A percentile compares a stretch with the other conserved stretches of the same genome.
Evolutionary conservation across 2,888 invertebrate species (phyloP).

Genomic region (Orthosia incerta): DNA sequence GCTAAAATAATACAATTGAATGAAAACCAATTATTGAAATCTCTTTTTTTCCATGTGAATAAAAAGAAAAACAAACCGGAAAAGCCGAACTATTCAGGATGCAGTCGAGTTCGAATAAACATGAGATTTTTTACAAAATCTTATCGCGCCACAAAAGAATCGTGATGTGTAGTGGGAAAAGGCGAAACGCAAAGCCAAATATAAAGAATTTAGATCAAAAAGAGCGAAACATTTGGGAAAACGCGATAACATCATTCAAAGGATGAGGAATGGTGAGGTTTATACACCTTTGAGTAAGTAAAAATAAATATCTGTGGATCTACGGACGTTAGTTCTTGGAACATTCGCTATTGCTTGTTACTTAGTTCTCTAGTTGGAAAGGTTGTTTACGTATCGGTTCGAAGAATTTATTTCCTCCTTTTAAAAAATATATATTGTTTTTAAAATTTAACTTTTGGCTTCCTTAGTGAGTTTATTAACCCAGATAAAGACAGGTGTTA

Average conservation of each 20-base stretch:
- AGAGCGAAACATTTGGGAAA: constrained; percentile 88
- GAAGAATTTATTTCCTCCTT: no score
- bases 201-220: constrained; percentile 88
- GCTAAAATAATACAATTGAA: no score
- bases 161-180: constrained; percentile 84
- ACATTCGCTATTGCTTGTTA: constrained; percentile 45
- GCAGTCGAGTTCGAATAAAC: constrained; percentile 74
- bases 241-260: constrained; percentile 88
- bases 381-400: no score
- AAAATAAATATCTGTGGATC: constrained; percentile 82
- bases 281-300: constrained; percentile 85
- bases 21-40: not conserved
- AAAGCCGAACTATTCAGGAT: constrained; percentile 63
- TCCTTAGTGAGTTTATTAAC: no score
- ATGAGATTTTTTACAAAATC: constrained; percentile 80
- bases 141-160: constrained; percentile 85
- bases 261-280: constrained; percentile 86
- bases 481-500: no score
- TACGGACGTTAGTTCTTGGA: constrained; percentile 63
- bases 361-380: constrained; percentile 37
- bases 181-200: constrained; percentile 83
- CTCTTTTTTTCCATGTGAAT: constrained; percentile 5
- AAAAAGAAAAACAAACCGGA: constrained; percentile 37
- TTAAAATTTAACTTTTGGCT: no score
- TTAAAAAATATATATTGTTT: no score